Base-by-base conservation (phyloP, 1,140 invertebrate genomes). In the Amyelois transitella region DNA sequence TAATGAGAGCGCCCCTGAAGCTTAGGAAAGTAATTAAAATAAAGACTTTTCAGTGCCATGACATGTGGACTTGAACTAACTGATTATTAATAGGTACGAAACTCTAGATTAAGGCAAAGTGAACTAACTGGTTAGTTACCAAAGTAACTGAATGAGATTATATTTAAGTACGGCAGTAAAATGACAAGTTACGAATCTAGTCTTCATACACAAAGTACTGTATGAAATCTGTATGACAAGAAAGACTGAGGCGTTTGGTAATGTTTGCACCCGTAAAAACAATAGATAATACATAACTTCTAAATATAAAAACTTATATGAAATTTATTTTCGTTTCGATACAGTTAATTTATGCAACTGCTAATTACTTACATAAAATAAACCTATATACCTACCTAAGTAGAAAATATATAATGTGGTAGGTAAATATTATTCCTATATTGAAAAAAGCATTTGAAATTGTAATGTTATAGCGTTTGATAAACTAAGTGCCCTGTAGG, bases 121-220 rank as follows among this genome's bases (percentile, higher is more conserved):
- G 24, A 19, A 51, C 24, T 70, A 52, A 64, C 59, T 67, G 63
- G 55, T 75, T 71, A 71, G 81, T 86, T 86, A 86, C 83, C 83
- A 84, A 84, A 86, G 77, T 75, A 68, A 75, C 63, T 68, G 64
- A 69, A 76, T 75, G 81, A 79, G 71, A 75, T 79, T 83, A 48
- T 48, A n/a, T 48, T 50, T 55, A 64, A 58, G 62, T 67, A 75
- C 71, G 73, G 75, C 68, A 70, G 53, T 69, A 61, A 75, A 72
- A 80, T 77, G 69, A 76, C 66, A 80, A 72, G 60, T 58, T 71
- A 79, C 65, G 73, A 73, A 77, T 84, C 81, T 84, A 84, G 81
- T 84, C 80, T 74, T 62, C 72, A 72, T 75, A 79, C 76, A 76
- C 72, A 72, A 79, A 75, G 69, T 64, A 75, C 69, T 68, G 72